These are phyloP conservation scores for Sebastes baramenuke DNA, from an alignment of 2,797 vertebrate species.

Conservation along the genomic window DNA sequence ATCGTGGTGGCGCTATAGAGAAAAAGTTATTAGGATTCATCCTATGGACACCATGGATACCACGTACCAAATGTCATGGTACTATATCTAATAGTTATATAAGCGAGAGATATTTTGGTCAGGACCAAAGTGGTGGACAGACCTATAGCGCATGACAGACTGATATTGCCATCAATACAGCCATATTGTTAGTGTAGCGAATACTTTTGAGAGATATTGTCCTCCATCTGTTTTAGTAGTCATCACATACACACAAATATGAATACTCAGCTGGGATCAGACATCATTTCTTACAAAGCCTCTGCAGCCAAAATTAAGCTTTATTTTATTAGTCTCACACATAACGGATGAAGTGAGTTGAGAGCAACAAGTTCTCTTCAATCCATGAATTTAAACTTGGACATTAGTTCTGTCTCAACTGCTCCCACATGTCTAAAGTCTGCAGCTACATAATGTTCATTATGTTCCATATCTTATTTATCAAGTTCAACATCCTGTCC, in stretches of 20 bases:
- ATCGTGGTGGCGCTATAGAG: no score
- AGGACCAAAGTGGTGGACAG: not conserved
- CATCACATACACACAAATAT: not conserved
- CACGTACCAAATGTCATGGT: no score
- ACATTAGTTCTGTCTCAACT: not conserved
- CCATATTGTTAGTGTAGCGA: not conserved
- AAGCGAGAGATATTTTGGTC: no score
- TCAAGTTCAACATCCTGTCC: not conserved
- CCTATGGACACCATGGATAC: no score
- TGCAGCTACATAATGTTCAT: not conserved
- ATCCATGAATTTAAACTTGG: not conserved
- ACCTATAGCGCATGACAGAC: not conserved
- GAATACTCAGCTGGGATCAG: not conserved
- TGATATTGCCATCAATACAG: not conserved
- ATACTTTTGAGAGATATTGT: not conserved
- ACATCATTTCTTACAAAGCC: not conserved
- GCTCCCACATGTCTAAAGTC: not conserved
- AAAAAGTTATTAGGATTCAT: no score
- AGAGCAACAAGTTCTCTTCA: not conserved
- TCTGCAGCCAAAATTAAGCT: not conserved
- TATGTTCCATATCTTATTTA: not conserved
- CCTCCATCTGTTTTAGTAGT: not conserved
- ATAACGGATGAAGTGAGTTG: not conserved
- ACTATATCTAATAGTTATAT: no score
- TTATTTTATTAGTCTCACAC: not conserved